These are phyloP conservation scores for Tipula lateralis DNA, from an alignment of 2,888 invertebrate species.

Conservation along the genomic window DNA sequence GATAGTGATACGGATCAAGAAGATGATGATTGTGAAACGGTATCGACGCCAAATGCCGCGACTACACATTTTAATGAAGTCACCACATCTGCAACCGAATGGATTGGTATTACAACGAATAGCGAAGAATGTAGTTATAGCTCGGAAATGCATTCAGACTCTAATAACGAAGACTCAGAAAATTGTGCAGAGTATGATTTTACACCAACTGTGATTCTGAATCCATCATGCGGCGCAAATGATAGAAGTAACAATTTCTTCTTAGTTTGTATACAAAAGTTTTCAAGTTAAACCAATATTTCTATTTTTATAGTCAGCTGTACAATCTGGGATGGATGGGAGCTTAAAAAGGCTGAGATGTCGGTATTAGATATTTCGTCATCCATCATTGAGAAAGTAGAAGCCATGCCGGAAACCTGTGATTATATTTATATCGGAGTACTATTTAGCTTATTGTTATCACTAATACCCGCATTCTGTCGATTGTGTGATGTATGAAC, in stretches of 20 bases:
- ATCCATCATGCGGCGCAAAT: constrained; percentile 62
- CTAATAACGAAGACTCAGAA: constrained; percentile 53
- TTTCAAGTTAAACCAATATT: not conserved
- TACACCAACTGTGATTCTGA: constrained; percentile 69
- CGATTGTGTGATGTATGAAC: constrained; percentile 44
- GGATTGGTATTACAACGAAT: constrained; percentile 85
- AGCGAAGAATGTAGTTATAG: constrained; percentile 83
- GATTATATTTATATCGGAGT: constrained; percentile 73
- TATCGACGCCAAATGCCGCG: constrained; percentile 52
- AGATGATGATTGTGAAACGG: constrained; percentile 56
- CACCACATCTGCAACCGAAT: constrained; percentile 67
- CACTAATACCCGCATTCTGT: constrained; percentile 58
- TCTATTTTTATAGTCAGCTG: constrained; percentile 69
- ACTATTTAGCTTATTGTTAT: constrained; percentile 56
- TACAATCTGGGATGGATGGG: constrained; percentile 88
- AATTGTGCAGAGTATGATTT: constrained; percentile 59
- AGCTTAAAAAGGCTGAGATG: constrained; percentile 87
- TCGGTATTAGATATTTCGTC: constrained; percentile 93
- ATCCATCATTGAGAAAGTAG: constrained; percentile 87
- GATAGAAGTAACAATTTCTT: constrained; percentile 60
- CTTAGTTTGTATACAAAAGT: too few species aligned
- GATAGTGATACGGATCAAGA: constrained; percentile 48
- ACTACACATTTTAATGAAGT: constrained; percentile 53
- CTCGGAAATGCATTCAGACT: constrained; percentile 64
- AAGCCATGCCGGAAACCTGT: constrained; percentile 70